A percentile compares a stretch with the other conserved stretches of the same genome.
Evolutionary conservation across 2,888 invertebrate species (phyloP).

Genomic region (Drosophila hamatofila): DNA sequence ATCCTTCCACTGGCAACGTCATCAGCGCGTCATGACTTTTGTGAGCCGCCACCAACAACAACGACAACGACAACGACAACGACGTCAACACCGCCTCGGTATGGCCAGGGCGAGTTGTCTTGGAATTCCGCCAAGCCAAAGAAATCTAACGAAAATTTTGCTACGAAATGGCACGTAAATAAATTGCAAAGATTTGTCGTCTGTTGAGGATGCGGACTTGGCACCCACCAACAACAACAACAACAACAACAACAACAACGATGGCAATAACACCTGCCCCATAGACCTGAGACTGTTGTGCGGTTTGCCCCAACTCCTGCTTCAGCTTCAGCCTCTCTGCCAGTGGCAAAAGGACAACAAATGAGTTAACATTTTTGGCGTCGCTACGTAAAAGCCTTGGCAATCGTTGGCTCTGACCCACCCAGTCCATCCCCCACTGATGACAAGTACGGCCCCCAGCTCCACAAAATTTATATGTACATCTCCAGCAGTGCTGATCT

Average conservation of each 20-base stretch:
- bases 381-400: slow-evolving; percentile 52
- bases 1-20: slow-evolving; percentile 82
- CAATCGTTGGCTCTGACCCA: slow-evolving; percentile 51
- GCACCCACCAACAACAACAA: slow-evolving; percentile 24
- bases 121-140: slow-evolving; percentile 74
- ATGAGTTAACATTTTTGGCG: slow-evolving; percentile 75
- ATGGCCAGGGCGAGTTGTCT: slow-evolving; percentile 51
- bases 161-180: slow-evolving; percentile 80
- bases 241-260: slow-evolving; percentile 20
- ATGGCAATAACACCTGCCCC: slow-evolving; percentile 34
- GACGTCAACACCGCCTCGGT: slow-evolving; percentile 32
- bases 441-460: slow-evolving; percentile 23
- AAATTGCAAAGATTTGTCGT: slow-evolving; percentile 81
- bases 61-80: slow-evolving; percentile 28
- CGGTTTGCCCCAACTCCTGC: slow-evolving; percentile 12
- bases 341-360: slow-evolving; percentile 68
- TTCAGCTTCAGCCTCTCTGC: slow-evolving; percentile 3
- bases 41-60: slow-evolving; percentile 58
- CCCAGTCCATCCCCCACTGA: neutral
- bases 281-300: slow-evolving; percentile 37
- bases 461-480: slow-evolving; percentile 6
- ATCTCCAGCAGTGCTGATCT: neutral
- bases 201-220: slow-evolving; percentile 54
- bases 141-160: slow-evolving; percentile 76
- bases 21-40: slow-evolving; percentile 78